Conservation (phyloP, 2,113 vertebrate genomes). For the Protobothrops mucrosquamatus region DNA sequence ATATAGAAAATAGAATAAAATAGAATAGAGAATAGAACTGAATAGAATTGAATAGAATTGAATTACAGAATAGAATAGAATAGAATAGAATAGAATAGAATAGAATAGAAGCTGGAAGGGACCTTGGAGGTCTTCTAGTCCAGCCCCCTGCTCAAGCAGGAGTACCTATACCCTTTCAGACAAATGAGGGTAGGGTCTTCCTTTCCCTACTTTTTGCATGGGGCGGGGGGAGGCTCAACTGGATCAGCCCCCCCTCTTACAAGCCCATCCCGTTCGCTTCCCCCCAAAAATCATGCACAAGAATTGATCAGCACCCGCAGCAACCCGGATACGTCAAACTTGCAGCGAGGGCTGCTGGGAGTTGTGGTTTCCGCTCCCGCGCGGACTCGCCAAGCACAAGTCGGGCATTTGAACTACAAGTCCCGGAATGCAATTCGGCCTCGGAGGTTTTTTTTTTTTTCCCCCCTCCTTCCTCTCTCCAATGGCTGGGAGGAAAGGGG, state of each 20-base stretch:
- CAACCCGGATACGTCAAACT: accelerated
- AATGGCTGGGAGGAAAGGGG: neutral
- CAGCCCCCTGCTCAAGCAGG: too few species aligned
- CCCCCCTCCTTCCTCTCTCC: neutral
- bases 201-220: neutral
- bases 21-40: too few species aligned
- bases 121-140: too few species aligned
- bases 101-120: too few species aligned
- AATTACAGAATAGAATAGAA: too few species aligned
- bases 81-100: too few species aligned
- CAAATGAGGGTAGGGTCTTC: too few species aligned
- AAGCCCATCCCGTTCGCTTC: too few species aligned
- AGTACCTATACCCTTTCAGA: too few species aligned
- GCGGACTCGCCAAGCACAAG: accelerated
- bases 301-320: neutral
- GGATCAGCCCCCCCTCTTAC: accelerated
- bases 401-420: accelerated
- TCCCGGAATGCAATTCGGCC: neutral
- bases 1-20: too few species aligned
- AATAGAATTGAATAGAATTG: too few species aligned
- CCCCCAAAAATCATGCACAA: accelerated
- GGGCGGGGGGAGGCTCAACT: neutral
- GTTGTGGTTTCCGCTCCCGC: slow-evolving; percentile 19
- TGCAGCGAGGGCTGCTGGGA: slow-evolving; percentile 46
- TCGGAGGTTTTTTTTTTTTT: neutral